Percentiles rank a stretch among this genome's conserved stretches.
phyloP scores from a whole-genome alignment of 30 jellyfish, hydroid and myxozoan species.

The Chrysaora quinquecirrha region DNA sequence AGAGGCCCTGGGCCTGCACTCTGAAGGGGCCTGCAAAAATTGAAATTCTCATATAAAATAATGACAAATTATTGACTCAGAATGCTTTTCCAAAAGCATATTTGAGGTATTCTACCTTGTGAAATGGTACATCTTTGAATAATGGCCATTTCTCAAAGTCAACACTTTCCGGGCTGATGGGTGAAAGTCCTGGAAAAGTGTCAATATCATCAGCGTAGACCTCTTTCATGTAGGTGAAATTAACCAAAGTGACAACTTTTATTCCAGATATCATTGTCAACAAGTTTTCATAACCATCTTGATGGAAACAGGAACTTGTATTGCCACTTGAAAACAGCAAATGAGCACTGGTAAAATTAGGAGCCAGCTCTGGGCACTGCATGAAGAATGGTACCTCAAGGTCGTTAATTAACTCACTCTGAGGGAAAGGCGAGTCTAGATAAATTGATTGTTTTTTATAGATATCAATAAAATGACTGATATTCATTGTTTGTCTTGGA shows the following conservation, averaged over 20 bases:
- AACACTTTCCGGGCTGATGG: conserved; percentile 89
- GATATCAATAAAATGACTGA: conserved; percentile 72
- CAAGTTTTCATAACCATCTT: conserved; percentile 93
- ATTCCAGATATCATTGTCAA: conserved; percentile 80
- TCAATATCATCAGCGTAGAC: conserved; percentile 71
- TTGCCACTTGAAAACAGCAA: conserved; percentile 92
- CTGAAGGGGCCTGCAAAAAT: too few species aligned
- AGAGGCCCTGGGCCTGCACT: too few species aligned
- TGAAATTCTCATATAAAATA: too few species aligned
- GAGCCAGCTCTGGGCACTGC: conserved; percentile 86
- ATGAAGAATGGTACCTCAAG: conserved; percentile 85
- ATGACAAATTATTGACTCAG: too few species aligned
- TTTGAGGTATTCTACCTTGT: too few species aligned
- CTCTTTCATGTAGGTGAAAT: conserved; percentile 52
- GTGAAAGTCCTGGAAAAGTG: conserved; percentile 92
- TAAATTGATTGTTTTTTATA: conserved; percentile 72
- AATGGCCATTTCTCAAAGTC: conserved; percentile 84
- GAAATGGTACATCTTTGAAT: conserved; percentile 80
- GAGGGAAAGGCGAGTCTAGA: conserved; percentile 96
- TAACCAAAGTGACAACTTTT: conserved; percentile 64
- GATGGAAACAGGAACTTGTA: conserved; percentile 91
- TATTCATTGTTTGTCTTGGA: conserved; percentile 83
- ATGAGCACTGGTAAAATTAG: conserved; percentile 83
- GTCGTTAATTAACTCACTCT: conserved; percentile 81
- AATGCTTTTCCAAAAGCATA: too few species aligned